Evolutionary conservation across 1,140 invertebrate species (phyloP), one percentile per base, ranked within the genome.

Genomic region (Dendrolimus punctatus): DNA sequence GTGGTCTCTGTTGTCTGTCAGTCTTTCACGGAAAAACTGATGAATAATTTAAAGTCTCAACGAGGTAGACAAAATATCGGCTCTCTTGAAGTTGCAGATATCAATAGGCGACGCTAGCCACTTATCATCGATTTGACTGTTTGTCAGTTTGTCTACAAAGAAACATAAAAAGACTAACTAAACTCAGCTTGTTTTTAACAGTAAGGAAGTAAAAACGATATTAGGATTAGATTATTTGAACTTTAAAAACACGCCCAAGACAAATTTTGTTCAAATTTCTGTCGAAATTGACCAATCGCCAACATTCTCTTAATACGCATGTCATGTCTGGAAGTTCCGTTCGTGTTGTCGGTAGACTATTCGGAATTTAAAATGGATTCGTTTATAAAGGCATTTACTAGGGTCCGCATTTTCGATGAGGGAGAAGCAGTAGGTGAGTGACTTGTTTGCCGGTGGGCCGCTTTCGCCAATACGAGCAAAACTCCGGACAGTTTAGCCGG

Each of bases 291-390:
- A 81, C 73, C 71, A 71, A 73, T 69, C 77, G 67, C 72, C 74
- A 76, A 71, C 71, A 73, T 82, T 76, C 75, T 71, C 77, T 84
- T 82, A 81, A 78, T 73, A 77, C 76, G 78, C 78, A 75, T 80
- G 76, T 80, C 78, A 79, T 85, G 80, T 77, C 73, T 79, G 68
- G 62, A 75, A 82, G 76, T 81, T 78, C 73, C 75, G 74, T 75
- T 71, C 72, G 67, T 75, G 78, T 79, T 81, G 79, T 80, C 71
- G 71, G 73, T 76, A 80, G 80, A 76, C 76, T 77, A 78, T 80
- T 77, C 68, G 69, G 65, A 82, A 80, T 85, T 83, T 83, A 79
- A 83, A 83, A 80, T 75, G 78, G 68, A 72, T 85, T 82, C 75
- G 78, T 76, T 81, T 84, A 80, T 82, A 80, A 81, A 81, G 75